Evolutionary conservation across 2,888 invertebrate genomes (phyloP).

Genomic region (Empis livida): DNA sequence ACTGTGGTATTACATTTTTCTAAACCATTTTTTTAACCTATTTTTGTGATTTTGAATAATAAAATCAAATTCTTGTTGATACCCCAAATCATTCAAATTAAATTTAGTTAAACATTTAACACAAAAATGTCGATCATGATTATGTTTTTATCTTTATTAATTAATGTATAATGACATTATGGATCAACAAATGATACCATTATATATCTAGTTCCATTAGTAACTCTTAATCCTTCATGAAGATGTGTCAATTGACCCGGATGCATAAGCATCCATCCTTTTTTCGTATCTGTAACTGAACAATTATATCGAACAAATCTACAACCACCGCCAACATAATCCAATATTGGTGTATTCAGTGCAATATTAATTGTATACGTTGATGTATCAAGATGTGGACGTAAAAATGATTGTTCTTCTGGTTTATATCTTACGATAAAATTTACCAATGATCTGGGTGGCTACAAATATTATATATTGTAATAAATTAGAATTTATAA

Average conservation of each 20-base stretch:
- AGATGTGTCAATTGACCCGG: conserved; percentile 95
- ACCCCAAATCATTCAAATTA: too few relatives aligned
- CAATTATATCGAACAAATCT: conserved; percentile 93
- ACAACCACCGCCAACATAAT: conserved; percentile 87
- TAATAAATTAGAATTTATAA: not conserved
- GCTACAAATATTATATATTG: conserved; percentile 41
- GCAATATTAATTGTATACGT: conserved; percentile 97
- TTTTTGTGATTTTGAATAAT: too few relatives aligned
- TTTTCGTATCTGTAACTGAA: conserved; percentile 70
- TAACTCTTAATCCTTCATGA: conserved; percentile 87
- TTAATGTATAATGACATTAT: conserved; percentile 35
- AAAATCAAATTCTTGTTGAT: too few relatives aligned
- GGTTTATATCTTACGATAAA: conserved; percentile 96
- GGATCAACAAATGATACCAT: conserved; percentile 98
- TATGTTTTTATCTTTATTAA: too few relatives aligned
- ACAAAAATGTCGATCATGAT: too few relatives aligned
- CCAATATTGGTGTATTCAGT: conserved; percentile 65
- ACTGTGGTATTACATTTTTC: too few relatives aligned
- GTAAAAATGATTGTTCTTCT: conserved; percentile 85
- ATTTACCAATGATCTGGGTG: conserved; percentile 89
- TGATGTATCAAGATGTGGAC: conserved; percentile 96
- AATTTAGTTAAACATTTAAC: too few relatives aligned
- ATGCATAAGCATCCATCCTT: conserved; percentile 89
- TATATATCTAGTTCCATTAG: conserved; percentile 89
- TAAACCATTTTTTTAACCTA: too few relatives aligned